Conservation (phyloP, 1,140 invertebrate genomes). For the Charaxes varanes region DNA sequence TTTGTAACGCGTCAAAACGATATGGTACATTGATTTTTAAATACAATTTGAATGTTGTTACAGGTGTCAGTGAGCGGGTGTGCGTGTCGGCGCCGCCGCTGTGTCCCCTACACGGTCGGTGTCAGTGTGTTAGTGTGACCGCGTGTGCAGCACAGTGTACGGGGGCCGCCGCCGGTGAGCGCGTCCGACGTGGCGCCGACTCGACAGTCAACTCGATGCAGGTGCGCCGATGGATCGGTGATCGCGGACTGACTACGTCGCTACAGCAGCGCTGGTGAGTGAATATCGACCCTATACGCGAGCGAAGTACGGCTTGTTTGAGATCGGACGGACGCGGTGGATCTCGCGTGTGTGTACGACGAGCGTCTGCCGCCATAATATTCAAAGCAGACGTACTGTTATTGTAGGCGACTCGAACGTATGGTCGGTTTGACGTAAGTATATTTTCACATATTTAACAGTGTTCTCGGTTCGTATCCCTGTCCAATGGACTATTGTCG, state of each 20-base stretch:
- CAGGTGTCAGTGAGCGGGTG: slow-evolving; percentile 36
- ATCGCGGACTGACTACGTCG: slow-evolving; percentile 59
- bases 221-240: slow-evolving; percentile 69
- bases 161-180: slow-evolving; percentile 32
- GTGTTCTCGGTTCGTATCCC: no score
- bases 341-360: no score
- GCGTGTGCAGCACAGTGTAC: slow-evolving; percentile 25
- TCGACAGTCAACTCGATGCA: slow-evolving; percentile 55
- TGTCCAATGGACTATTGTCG: no score
- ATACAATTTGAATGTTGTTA: slow-evolving; percentile 17
- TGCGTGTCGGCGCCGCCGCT: slow-evolving; percentile 18
- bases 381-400: no score
- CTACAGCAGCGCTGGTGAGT: slow-evolving; percentile 66
- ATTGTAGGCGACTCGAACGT: no score
- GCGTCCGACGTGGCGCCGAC: slow-evolving; percentile 55
- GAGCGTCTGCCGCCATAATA: no score
- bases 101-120: no score
- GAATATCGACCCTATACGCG: no score
- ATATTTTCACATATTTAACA: no score
- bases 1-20: not conserved
- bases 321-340: no score
- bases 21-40: not conserved
- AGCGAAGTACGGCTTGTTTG: no score
- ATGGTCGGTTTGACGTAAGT: no score
- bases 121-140: slow-evolving; percentile 21